These are phyloP conservation scores for Gavialis gangeticus DNA, from an alignment of 2,113 vertebrate species.

Conservation along the genomic window DNA sequence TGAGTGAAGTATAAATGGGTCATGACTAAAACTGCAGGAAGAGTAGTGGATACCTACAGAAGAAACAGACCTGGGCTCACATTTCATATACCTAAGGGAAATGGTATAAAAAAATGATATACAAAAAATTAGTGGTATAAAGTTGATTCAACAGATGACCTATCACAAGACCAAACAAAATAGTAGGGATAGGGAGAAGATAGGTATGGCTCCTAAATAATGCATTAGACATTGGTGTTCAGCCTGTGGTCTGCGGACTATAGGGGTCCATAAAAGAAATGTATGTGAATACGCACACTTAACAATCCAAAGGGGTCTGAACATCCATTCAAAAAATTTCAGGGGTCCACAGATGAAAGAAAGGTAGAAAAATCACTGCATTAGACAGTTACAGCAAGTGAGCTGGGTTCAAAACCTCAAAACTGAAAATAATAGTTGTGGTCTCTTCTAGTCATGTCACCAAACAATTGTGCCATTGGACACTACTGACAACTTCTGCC, in stretches of 20 bases:
- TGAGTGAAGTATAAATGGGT: not conserved
- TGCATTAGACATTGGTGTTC: not conserved
- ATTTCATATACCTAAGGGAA: not conserved
- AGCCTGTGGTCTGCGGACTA: too few species aligned
- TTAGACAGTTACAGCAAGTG: not conserved
- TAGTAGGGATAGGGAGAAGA: too few species aligned
- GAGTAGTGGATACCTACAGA: not conserved
- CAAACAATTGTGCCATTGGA: not conserved
- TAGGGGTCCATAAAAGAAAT: too few species aligned
- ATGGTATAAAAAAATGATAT: not conserved
- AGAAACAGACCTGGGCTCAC: not conserved
- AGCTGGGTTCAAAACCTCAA: not conserved
- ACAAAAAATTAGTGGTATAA: not conserved
- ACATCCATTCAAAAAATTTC: too few species aligned
- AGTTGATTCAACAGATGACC: not conserved
- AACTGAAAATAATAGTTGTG: not conserved
- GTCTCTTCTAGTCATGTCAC: not conserved
- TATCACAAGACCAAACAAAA: not conserved
- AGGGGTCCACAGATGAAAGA: too few species aligned
- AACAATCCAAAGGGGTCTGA: too few species aligned
- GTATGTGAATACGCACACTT: too few species aligned
- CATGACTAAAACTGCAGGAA: not conserved
- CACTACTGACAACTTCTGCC: fast-evolving
- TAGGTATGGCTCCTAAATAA: not conserved
- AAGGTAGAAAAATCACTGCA: too few species aligned